Evolutionary conservation across 2,888 invertebrate genomes (phyloP), one percentile per base, ranked within the genome.

Genomic region (Suillia variegata): DNA sequence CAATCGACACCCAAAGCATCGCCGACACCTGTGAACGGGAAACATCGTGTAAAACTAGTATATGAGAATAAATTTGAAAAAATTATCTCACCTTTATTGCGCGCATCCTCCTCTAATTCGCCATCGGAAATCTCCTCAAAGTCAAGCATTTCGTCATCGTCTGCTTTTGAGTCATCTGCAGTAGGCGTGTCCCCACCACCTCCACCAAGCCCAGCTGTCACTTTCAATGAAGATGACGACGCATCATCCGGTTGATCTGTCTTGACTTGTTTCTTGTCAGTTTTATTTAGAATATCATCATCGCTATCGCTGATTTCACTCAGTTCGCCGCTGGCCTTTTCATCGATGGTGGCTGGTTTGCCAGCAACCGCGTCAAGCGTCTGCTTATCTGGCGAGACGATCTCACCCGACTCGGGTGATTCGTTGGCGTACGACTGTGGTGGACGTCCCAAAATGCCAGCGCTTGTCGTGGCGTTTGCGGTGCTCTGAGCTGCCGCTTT

Each of bases 1-100:
- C 96, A 96, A 81, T 96, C 95, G 1, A 96, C 95, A n/a, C 95
- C 95, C 24, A 96, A 83, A n/a, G 94, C 94, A 81, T 96, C 95
- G 4, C 94, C 94, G 63, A 95, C 86, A 61, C 80, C 80, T 79
- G 60, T 1, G 38, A 54, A 65, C 54, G 13, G 31, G 8, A 34
- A 24, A 49, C 10, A 54, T 22, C 49, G 18, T 20, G 48, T 13
- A 26, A 45, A 12, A 17, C 10, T 17, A 49, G 15, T 10, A 15
- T 10, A 21, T 53, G 17, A 24, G 15, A 20, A 45, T 12, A 5
- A 24, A 45, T 66, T 62, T n/a, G n/a, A n/a, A n/a, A n/a, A n/a
- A n/a, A n/a, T n/a, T n/a, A n/a, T n/a, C n/a, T n/a, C n/a, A 77
- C 77, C 78, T 72, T 89, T 81, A 85, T 88, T 66, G 13, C 90